These are phyloP conservation scores for Centropristis striata DNA, from an alignment of 2,113 vertebrate genomes.

Conservation along the genomic window DNA sequence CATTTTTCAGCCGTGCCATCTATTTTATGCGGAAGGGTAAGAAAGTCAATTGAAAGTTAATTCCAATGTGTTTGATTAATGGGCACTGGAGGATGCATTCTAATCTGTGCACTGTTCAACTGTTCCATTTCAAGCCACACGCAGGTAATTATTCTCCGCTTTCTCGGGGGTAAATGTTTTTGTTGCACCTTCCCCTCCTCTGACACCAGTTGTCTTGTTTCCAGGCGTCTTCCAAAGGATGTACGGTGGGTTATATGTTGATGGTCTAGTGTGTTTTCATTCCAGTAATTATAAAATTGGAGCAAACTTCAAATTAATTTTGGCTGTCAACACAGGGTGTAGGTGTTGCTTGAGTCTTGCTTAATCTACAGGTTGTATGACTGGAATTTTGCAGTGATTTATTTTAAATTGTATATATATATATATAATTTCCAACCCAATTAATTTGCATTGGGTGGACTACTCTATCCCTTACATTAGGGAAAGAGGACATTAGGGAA, in stretches of 20 bases:
- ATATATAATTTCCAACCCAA: background rate
- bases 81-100: constrained; percentile 78
- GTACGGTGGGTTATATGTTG: background rate
- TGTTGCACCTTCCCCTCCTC: constrained; percentile 56
- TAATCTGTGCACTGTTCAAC: constrained; percentile 78
- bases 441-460: background rate
- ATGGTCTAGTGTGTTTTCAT: background rate
- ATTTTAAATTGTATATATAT: background rate
- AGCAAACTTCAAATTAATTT: background rate
- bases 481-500: no score
- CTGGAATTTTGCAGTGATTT: background rate
- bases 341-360: background rate
- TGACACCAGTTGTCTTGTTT: constrained; percentile 64
- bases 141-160: constrained; percentile 75
- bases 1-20: constrained; percentile 74
- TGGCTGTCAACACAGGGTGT: background rate
- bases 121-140: constrained; percentile 75
- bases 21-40: constrained; percentile 72
- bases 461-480: no score
- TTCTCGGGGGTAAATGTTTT: constrained; percentile 77
- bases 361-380: background rate
- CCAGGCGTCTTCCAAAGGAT: constrained; percentile 48
- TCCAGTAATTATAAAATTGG: background rate
- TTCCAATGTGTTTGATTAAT: constrained; percentile 87
- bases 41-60: constrained; percentile 88